phyloP scores from a whole-genome alignment of 2,113 vertebrate genomes.

The Bubo scandiacus region DNA sequence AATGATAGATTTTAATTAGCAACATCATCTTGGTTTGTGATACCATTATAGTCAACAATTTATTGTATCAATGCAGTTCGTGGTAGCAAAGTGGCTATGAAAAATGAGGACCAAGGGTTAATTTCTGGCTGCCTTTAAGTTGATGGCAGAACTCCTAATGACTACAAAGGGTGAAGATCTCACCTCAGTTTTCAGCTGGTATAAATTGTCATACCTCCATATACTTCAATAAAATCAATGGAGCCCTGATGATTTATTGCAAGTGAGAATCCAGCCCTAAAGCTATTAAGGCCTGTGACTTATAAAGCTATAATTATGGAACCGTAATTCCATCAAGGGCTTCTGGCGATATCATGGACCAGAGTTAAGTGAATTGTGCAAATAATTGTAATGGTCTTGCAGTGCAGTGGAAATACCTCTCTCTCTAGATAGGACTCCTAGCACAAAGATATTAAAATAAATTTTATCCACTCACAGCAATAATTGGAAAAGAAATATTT shows the following conservation, averaged over 20 bases:
- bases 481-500: constrained; percentile 26
- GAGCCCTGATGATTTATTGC: constrained; percentile 45
- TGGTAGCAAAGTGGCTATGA: background rate
- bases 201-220: constrained; percentile 33
- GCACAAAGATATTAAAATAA: constrained; percentile 29
- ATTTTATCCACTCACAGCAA: constrained; percentile 17
- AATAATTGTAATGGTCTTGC: constrained; percentile 38
- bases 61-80: background rate
- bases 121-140: constrained; percentile 10
- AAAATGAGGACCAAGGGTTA: constrained; percentile 34
- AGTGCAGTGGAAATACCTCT: constrained; percentile 2
- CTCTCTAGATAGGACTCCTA: background rate
- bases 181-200: constrained; percentile 1
- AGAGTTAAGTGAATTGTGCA: constrained; percentile 57
- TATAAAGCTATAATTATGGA: constrained; percentile 55
- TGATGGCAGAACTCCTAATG: background rate
- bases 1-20: background rate
- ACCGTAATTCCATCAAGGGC: constrained; percentile 57
- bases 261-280: constrained; percentile 32
- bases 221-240: constrained; percentile 42
- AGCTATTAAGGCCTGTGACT: constrained; percentile 45
- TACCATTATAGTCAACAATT: background rate
- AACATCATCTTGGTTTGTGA: background rate
- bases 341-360: constrained; percentile 22
- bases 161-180: constrained; percentile 34